Base-by-base conservation (phyloP, 92 coral and sea anemone species). In the Chrysogorgia sp. region DNA sequence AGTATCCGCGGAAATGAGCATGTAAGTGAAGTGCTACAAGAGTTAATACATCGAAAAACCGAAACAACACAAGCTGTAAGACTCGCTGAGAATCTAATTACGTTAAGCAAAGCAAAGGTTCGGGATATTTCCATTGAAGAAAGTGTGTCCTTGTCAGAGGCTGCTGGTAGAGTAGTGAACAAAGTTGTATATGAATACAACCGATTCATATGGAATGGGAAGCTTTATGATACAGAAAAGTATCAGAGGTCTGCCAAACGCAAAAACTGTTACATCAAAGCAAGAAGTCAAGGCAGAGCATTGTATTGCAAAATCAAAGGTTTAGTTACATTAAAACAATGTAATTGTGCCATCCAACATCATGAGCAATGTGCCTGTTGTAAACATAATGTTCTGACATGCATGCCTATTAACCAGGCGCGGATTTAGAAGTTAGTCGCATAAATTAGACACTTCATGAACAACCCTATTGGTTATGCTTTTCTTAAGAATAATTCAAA, bases 231-330 rank as follows among this genome's bases (percentile, higher is more conserved):
- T 4, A 61, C 14, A 4, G 68, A 61, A 2, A 2, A 61, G 68
- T 61, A 61, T 28, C 1, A 28, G 10, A 9, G 68, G 3, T 61
- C 68, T 1, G 40, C 0, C 14, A 61, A 61, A n/a, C 40, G 68
- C 14, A 64, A 64, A 64, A 64, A 64, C 49, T 64, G 71, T 35
- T 64, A 14, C 50, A 24, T 64, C 50, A 35, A 64, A 32, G 71
- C 71, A 33, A 22, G 3, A 32, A 19, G 15, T 64, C 71, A 34
- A 17, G 71, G 71, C 40, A 34, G 29, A 22, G 50, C 13, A 64
- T 31, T 64, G 48, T 35, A 64, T 31, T 8, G 35, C 35, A 35
- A 64, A 31, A 17, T 9, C 50, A 43, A 9, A 6, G 43, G 49
- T 10, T 35, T 64, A 13, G 71, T 64, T 35, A 64, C 48, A 15